phyloP scores from a whole-genome alignment of 2,888 invertebrate species.

The Brachypterus glaber region DNA sequence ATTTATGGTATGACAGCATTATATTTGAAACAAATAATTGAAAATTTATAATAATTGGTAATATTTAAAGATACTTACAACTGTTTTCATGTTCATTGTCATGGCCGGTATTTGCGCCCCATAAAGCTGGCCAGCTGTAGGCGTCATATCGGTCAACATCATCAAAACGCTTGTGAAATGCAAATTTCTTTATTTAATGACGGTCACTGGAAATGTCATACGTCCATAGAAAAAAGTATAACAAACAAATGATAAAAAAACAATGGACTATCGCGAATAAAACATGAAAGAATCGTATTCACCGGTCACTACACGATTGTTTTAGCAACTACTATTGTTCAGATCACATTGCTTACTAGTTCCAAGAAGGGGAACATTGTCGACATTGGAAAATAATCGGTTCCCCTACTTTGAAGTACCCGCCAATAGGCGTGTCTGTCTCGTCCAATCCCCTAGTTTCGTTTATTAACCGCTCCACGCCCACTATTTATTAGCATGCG shows the following conservation, averaged over 20 bases:
- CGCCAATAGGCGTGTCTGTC: conserved; percentile 22
- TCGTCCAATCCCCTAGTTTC: conserved; percentile 32
- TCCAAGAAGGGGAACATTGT: conserved; percentile 35
- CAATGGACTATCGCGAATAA: conserved; percentile 6
- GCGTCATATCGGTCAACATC: conserved; percentile 53
- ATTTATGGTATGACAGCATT: too few species aligned
- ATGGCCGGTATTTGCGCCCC: conserved; percentile 51
- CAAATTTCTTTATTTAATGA: conserved; percentile 9
- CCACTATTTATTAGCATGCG: conserved; percentile 28
- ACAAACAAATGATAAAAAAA: conserved; percentile 1
- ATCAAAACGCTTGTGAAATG: conserved; percentile 22
- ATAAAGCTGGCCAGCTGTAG: conserved; percentile 51
- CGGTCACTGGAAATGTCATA: conserved; percentile 4
- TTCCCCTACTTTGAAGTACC: conserved; percentile 36
- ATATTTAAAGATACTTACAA: conserved; percentile 31
- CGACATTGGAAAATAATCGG: conserved; percentile 33
- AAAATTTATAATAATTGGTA: too few species aligned
- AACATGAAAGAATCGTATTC: conserved; percentile 26
- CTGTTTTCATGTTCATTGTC: conserved; percentile 48
- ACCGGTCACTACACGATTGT: conserved; percentile 23
- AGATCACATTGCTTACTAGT: conserved; percentile 41
- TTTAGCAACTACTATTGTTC: conserved; percentile 37
- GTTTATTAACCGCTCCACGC: conserved; percentile 35
- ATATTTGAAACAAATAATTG: too few species aligned
- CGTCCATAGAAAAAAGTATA: conserved; percentile 7